Conservation (phyloP, 2,888 invertebrate species). For the Ophonus ardosiacus region DNA sequence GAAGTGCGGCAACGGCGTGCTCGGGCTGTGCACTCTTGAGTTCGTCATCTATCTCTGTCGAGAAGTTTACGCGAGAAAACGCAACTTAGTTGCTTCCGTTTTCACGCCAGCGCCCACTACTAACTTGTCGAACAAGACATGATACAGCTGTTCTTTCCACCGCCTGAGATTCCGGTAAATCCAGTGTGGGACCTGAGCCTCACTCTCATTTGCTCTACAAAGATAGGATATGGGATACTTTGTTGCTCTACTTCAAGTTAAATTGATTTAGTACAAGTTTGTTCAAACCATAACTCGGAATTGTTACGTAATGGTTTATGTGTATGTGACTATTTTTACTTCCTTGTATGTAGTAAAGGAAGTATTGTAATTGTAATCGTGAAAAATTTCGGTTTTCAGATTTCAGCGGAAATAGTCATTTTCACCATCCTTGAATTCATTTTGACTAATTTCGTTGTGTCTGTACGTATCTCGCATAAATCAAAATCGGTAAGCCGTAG, state of each 20-base stretch:
- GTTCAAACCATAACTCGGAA: no score
- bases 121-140: slow-evolving; percentile 58
- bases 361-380: no score
- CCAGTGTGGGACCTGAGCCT: neutral
- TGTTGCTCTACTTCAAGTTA: neutral
- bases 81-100: slow-evolving; percentile 64
- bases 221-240: neutral
- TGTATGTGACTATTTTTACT: no score
- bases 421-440: no score
- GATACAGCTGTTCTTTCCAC: slow-evolving; percentile 48
- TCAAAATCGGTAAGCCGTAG: no score
- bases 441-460: no score
- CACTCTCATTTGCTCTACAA: slow-evolving; percentile 12
- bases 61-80: slow-evolving; percentile 58
- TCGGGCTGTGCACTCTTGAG: slow-evolving; percentile 54
- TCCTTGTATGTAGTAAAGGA: no score
- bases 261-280: neutral
- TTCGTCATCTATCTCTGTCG: slow-evolving; percentile 70
- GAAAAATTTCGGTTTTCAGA: no score
- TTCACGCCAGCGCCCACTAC: slow-evolving; percentile 49
- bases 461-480: no score
- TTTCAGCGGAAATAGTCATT: no score
- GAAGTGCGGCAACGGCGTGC: slow-evolving; percentile 53
- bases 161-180: slow-evolving; percentile 15
- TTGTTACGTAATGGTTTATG: no score